Evolutionary conservation across 2,113 vertebrate species (phyloP), one percentile per base, ranked within the genome.

Genomic region (Pangasianodon hypophthalmus): DNA sequence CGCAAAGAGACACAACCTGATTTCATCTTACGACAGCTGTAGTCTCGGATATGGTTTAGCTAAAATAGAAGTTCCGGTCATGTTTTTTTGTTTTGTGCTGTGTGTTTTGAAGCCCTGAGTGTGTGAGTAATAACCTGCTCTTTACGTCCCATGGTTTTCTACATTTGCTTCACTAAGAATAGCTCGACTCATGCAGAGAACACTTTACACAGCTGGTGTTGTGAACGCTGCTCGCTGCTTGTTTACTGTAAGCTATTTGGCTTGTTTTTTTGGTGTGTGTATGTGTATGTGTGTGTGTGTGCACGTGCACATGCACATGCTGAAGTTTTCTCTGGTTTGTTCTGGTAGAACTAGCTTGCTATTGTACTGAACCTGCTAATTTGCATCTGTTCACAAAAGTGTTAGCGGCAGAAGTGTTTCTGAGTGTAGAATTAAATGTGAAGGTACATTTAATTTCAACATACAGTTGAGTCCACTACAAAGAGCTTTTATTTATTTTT

Each of bases 141-240:
- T 67, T 62, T 0, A 37, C 84, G 84, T 83, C 92, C 93, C 87
- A 77, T 80, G 82, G 89, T 89, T 91, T 90, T 48, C 24, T 82
- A 79, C 91, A 87, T 91, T 90, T 62, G 50, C 85, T 92, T 93
- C 89, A 91, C 94, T 95, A 95, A 95, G 94, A 93, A 93, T 95
- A 95, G 94, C 89, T 5, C 77, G 8, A 84, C 64, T 52, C 87
- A 77, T 0, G 73, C 89, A 80, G 75, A 85, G 90, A 79, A 11
- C 73, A 87, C 93, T 84, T 91, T 91, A 91, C 32, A 94, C 94
- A 95, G 94, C 93, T 95, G 95, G 88, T 93, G 93, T 94, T 93
- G 80, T 93, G 92, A 83, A 88, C 50, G 6, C 88, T 91, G 82
- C 50, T 90, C 84, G 1, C 91, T 88, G 85, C n/a, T 84, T 88